A percentile compares a stretch with the other conserved stretches of the same genome.
Conservation (phyloP, 2,113 vertebrate species). For the Aythya baeri region DNA sequence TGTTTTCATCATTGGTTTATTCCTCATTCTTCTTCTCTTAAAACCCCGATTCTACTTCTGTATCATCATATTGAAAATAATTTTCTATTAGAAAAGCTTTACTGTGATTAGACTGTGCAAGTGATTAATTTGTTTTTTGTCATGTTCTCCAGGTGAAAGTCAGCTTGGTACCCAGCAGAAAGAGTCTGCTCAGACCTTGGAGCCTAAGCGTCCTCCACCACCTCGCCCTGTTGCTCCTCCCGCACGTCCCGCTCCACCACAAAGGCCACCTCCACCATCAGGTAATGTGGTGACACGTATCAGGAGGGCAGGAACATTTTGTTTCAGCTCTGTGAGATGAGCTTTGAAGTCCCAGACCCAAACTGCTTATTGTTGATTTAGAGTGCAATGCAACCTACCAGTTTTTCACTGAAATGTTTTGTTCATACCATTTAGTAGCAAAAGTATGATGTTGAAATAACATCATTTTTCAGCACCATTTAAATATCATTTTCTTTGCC, state of each 20-base stretch:
- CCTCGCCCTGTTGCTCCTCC: conserved; percentile 91
- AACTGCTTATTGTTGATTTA: not conserved
- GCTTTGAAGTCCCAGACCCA: not conserved
- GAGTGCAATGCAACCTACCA: not conserved
- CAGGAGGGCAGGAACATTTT: not conserved
- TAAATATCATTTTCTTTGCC: not conserved
- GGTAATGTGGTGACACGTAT: conserved; percentile 69
- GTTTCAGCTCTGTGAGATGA: not conserved
- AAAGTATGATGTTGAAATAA: not conserved
- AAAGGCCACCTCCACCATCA: conserved; percentile 95
- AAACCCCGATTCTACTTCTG: not conserved
- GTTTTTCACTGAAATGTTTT: not conserved
- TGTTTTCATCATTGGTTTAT: not conserved
- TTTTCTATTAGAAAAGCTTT: not conserved
- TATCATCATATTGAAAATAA: not conserved
- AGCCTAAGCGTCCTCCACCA: conserved; percentile 91
- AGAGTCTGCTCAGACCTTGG: conserved; percentile 75
- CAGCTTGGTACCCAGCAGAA: conserved; percentile 79
- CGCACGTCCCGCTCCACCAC: conserved; percentile 90
- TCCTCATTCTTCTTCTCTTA: not conserved
- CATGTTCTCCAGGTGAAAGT: conserved; percentile 75
- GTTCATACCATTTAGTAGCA: not conserved
- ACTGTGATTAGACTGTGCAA: not conserved
- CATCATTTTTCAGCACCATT: not conserved
- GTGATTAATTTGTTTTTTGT: not conserved